Evolutionary conservation across 2,888 invertebrate genomes (phyloP).

Genomic region (Eupithecia insigniata): DNA sequence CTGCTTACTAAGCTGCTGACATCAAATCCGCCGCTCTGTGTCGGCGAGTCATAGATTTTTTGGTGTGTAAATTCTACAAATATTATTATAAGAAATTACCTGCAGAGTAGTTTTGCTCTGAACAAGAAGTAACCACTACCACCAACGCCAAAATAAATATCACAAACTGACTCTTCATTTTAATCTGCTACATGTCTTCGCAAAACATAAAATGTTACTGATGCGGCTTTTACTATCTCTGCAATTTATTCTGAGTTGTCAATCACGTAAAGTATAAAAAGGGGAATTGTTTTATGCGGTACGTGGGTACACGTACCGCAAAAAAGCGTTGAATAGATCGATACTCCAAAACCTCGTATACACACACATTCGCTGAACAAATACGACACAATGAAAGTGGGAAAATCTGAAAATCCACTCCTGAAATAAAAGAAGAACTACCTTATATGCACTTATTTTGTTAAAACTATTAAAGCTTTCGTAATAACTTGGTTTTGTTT

Average conservation of each 20-base stretch:
- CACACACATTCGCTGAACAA: not conserved
- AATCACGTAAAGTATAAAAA: conserved; percentile 21
- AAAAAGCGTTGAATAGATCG: not conserved
- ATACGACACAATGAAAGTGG: not conserved
- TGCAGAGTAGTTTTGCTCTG: conserved; percentile 19
- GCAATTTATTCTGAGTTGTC: conserved; percentile 18
- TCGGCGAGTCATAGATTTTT: no score
- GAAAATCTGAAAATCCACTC: not conserved
- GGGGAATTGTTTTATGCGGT: conserved; percentile 29
- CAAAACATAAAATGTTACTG: conserved; percentile 7
- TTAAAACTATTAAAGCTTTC: no score
- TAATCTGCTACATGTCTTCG: not conserved
- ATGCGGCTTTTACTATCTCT: not conserved
- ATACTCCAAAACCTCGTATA: not conserved
- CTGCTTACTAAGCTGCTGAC: no score
- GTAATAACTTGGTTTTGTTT: not conserved
- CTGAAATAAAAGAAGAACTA: not conserved
- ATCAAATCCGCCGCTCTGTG: no score
- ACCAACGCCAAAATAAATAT: conserved; percentile 34
- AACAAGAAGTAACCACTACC: conserved; percentile 23
- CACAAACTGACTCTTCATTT: conserved; percentile 38
- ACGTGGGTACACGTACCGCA: not conserved
- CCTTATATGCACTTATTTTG: not conserved
- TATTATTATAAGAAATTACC: conserved; percentile 23
- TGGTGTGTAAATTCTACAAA: no score